These are phyloP conservation scores for Nylanderia fulva DNA, from an alignment of 1,140 invertebrate species.

Conservation along the genomic window DNA sequence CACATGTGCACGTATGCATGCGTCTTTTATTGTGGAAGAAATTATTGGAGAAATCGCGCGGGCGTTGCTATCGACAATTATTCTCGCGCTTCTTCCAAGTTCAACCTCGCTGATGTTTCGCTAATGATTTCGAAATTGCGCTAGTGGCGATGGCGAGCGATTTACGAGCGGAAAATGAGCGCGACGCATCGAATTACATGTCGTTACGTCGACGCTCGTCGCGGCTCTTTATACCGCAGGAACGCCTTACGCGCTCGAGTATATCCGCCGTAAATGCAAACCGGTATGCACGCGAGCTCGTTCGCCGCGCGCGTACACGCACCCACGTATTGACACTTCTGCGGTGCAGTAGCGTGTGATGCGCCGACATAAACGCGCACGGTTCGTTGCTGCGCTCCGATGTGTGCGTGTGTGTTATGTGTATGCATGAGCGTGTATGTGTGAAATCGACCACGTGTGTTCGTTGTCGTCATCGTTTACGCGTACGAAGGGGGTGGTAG, in stretches of 20 bases:
- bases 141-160: not conserved
- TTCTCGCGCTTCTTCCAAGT: not conserved
- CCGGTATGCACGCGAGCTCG: slow-evolving; percentile 42
- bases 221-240: slow-evolving; percentile 47
- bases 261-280: slow-evolving; percentile 55
- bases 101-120: not conserved
- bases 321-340: slow-evolving; percentile 64
- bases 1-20: no score
- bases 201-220: slow-evolving; percentile 22
- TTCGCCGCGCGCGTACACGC: slow-evolving; percentile 3
- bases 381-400: slow-evolving; percentile 53
- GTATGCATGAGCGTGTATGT: not conserved
- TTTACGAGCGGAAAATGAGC: slow-evolving; percentile 32
- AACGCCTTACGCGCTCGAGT: slow-evolving; percentile 51
- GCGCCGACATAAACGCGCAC: slow-evolving; percentile 46
- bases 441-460: slow-evolving; percentile 55
- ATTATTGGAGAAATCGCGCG: not conserved
- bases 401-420: not conserved
- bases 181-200: slow-evolving; percentile 28
- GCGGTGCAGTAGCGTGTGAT: slow-evolving; percentile 61
- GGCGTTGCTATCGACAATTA: not conserved
- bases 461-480: not conserved
- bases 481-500: not conserved
- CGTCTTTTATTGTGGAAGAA: slow-evolving; percentile 15
- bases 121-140: not conserved